phyloP scores from a whole-genome alignment of 1,140 invertebrate genomes.

The Subanguina moxae region DNA sequence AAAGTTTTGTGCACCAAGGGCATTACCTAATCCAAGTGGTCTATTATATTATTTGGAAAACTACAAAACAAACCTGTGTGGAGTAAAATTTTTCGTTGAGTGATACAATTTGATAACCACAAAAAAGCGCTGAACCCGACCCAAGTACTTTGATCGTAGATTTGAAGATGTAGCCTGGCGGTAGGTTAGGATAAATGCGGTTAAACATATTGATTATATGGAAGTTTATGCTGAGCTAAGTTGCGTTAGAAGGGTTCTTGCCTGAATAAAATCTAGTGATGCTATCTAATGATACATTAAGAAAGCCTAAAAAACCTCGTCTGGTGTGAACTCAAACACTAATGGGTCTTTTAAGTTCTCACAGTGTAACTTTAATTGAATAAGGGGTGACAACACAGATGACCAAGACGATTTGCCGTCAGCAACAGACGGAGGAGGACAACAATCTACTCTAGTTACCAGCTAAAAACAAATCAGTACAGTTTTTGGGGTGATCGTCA shows the following conservation, averaged over 20 bases:
- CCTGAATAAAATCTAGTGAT: neutral
- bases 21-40: slow-evolving; percentile 23
- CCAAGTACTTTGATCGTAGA: slow-evolving; percentile 30
- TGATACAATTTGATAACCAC: slow-evolving; percentile 1
- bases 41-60: too few species aligned
- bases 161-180: slow-evolving; percentile 43
- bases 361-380: slow-evolving; percentile 26
- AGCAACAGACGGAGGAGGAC: slow-evolving; percentile 6
- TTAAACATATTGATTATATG: neutral
- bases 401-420: slow-evolving; percentile 15
- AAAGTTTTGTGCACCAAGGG: slow-evolving; percentile 26
- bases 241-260: neutral
- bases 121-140: slow-evolving; percentile 11
- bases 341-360: slow-evolving; percentile 11
- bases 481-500: too few species aligned
- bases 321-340: slow-evolving; percentile 32
- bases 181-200: slow-evolving; percentile 43
- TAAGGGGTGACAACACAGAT: slow-evolving; percentile 14
- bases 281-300: neutral
- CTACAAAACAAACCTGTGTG: slow-evolving; percentile 15
- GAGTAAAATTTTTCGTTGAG: slow-evolving; percentile 26
- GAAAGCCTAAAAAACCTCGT: slow-evolving; percentile 11
- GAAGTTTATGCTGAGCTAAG: neutral
- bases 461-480: slow-evolving; percentile 9
- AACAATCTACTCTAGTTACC: neutral